Evolutionary conservation across 1,140 invertebrate species (phyloP).

Genomic region (Zaprionus gabonicus): DNA sequence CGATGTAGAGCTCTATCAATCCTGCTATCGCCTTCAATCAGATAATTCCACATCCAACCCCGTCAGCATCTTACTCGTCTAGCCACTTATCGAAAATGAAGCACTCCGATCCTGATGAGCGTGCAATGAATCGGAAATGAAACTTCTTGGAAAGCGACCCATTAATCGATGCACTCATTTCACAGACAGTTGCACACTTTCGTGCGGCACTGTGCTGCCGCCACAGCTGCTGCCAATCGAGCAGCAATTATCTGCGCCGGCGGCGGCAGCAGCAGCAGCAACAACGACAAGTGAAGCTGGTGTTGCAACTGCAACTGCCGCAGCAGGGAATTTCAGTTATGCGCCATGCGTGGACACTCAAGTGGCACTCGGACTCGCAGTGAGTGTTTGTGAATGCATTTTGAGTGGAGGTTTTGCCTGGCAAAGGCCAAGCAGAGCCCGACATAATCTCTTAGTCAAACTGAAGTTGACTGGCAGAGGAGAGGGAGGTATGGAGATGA

Average conservation of each 20-base stretch:
- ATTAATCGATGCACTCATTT: slow-evolving; percentile 6
- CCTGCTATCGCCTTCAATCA: too few species aligned
- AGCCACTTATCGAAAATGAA: background rate
- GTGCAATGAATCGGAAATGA: background rate
- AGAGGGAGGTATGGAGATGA: background rate
- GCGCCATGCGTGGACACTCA: slow-evolving; percentile 13
- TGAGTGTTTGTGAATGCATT: slow-evolving; percentile 25
- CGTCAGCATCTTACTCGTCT: background rate
- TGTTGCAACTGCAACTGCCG: background rate
- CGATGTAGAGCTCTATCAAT: background rate
- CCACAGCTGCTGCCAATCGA: slow-evolving; percentile 27
- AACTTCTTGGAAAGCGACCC: background rate
- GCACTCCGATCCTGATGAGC: background rate
- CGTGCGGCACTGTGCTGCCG: slow-evolving; percentile 15
- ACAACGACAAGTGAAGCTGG: slow-evolving; percentile 1
- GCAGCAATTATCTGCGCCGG: slow-evolving; percentile 28
- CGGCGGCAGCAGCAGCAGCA: too few species aligned
- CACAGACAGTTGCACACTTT: slow-evolving; percentile 19
- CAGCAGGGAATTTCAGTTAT: slow-evolving; percentile 2
- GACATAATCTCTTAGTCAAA: background rate
- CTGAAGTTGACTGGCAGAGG: too few species aligned
- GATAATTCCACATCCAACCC: background rate
- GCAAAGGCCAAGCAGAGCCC: background rate
- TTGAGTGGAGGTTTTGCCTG: background rate
- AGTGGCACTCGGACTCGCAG: slow-evolving; percentile 11